These are phyloP conservation scores for Cataglyphis albicans DNA, from an alignment of 2,888 invertebrate genomes.

Conservation along the genomic window DNA sequence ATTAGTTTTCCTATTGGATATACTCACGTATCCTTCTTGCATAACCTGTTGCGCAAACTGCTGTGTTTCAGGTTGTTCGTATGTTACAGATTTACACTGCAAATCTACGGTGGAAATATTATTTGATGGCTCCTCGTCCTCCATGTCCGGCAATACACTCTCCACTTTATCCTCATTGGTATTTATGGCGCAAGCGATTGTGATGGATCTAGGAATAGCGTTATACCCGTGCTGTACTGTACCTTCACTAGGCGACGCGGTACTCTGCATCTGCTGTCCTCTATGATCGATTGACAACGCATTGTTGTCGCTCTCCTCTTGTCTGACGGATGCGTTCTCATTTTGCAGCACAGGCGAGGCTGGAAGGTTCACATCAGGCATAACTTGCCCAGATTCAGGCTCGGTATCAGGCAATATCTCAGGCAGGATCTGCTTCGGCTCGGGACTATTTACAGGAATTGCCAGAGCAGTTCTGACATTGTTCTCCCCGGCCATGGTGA, in stretches of 20 bases:
- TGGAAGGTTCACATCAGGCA: slow-evolving; percentile 79
- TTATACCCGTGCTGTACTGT: slow-evolving; percentile 66
- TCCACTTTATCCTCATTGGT: slow-evolving; percentile 77
- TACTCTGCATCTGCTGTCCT: slow-evolving; percentile 73
- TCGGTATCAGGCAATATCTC: slow-evolving; percentile 76
- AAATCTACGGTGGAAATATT: slow-evolving; percentile 48
- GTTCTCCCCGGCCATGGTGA: slow-evolving; percentile 74
- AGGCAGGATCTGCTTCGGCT: slow-evolving; percentile 75
- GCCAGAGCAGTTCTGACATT: slow-evolving; percentile 72
- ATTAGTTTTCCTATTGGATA: slow-evolving; percentile 56
- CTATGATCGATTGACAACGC: slow-evolving; percentile 72
- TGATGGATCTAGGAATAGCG: slow-evolving; percentile 69
- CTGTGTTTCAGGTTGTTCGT: slow-evolving; percentile 66
- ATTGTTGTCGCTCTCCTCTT: slow-evolving; percentile 57
- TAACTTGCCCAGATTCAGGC: slow-evolving; percentile 76
- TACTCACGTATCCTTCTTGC: slow-evolving; percentile 61
- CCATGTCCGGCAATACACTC: slow-evolving; percentile 79
- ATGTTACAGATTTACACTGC: slow-evolving; percentile 67
- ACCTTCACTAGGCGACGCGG: slow-evolving; percentile 60
- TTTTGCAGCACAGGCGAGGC: slow-evolving; percentile 64
- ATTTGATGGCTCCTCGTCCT: slow-evolving; percentile 66
- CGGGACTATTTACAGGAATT: slow-evolving; percentile 72
- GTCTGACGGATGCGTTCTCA: slow-evolving; percentile 59
- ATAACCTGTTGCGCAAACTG: slow-evolving; percentile 53
- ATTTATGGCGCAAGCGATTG: slow-evolving; percentile 60